These are phyloP conservation scores for Oreonectes daqikongensis DNA, from an alignment of 2,797 vertebrate species.

Conservation along the genomic window DNA sequence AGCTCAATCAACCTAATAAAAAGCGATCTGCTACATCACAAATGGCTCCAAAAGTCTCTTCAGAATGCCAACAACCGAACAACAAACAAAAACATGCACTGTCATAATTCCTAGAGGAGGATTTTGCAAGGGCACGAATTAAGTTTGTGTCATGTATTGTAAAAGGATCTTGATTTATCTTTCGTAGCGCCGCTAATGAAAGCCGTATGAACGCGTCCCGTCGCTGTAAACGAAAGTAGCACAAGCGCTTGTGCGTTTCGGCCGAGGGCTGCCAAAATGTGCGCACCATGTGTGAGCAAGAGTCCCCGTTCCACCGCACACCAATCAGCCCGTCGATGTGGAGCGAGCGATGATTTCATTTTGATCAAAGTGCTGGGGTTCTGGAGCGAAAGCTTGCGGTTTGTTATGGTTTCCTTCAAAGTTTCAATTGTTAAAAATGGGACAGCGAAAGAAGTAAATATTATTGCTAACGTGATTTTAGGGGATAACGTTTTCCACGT, in stretches of 20 bases:
- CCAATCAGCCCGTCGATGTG: conserved; percentile 60
- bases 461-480: conserved; percentile 63
- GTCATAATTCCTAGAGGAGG: conserved; percentile 13
- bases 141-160: conserved; percentile 4
- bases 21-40: background rate
- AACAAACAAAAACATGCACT: conserved; percentile 3
- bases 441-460: conserved; percentile 65
- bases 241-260: conserved; percentile 48
- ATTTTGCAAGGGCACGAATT: conserved; percentile 7
- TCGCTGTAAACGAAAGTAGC: conserved; percentile 16
- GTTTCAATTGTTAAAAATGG: conserved; percentile 61
- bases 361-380: conserved; percentile 63
- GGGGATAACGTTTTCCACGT: conserved; percentile 47
- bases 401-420: conserved; percentile 68
- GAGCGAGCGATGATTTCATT: conserved; percentile 68
- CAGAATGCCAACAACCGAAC: background rate
- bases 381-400: conserved; percentile 53
- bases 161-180: conserved; percentile 30
- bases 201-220: background rate
- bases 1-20: background rate
- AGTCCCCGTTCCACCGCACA: conserved; percentile 56
- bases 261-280: conserved; percentile 62
- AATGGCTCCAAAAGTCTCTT: conserved; percentile 1
- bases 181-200: conserved; percentile 11
- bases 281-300: conserved; percentile 66